A percentile compares a stretch with the other conserved stretches of the same genome.
Evolutionary conservation across 2,113 vertebrate genomes (phyloP).

Genomic region (Chloropsis hardwickii): DNA sequence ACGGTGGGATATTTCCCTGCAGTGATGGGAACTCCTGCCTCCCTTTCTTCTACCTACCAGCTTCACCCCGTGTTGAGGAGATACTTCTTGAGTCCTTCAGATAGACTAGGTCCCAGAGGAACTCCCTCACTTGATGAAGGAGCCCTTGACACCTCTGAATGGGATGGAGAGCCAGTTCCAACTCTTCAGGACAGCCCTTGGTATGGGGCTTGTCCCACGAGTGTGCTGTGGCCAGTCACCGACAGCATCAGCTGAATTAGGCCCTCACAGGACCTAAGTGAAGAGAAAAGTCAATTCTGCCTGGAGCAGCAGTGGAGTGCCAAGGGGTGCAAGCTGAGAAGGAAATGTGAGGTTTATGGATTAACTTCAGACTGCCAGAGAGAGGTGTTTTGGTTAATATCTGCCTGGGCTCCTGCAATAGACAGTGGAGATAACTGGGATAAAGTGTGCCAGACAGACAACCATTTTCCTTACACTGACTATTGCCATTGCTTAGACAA

Average conservation of each 20-base stretch:
- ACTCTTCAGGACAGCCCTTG: not conserved
- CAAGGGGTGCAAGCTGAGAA: not conserved
- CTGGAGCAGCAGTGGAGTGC: not conserved
- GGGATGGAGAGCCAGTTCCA: not conserved
- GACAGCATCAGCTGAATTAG: not conserved
- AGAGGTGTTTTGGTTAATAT: not conserved
- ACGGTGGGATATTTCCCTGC: not conserved
- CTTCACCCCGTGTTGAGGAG: not conserved
- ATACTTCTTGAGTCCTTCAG: not conserved
- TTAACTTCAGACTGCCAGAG: not conserved
- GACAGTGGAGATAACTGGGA: not conserved
- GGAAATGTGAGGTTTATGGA: not conserved
- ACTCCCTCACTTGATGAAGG: not conserved
- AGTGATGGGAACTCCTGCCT: not conserved
- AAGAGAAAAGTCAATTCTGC: not conserved
- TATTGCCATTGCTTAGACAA: not conserved
- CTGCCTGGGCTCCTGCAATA: not conserved
- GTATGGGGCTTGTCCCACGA: fast-evolving
- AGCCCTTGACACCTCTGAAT: not conserved
- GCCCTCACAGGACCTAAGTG: not conserved
- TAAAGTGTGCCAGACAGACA: not conserved
- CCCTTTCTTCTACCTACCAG: not conserved
- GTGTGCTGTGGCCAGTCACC: not conserved
- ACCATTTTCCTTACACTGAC: not conserved
- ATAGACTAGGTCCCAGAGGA: not conserved